Percentiles rank a stretch among this genome's conserved stretches.
Evolutionary conservation across 2,113 vertebrate species (phyloP).

Genomic region (Telmatochromis brachygnathus): DNA sequence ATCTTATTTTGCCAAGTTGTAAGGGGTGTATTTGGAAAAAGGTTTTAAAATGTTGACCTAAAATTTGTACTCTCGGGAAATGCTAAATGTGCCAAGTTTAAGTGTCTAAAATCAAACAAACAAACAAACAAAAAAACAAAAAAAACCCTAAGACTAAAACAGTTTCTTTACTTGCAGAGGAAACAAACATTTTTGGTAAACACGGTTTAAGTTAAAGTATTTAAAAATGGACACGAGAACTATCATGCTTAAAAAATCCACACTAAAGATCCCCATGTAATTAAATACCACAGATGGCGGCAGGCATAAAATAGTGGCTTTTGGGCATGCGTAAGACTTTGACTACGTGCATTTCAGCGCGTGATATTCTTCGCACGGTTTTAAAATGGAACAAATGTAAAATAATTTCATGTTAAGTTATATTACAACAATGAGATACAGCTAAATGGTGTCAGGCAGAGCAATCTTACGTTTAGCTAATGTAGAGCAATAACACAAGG

Average conservation of each 20-base stretch:
- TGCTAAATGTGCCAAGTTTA: neutral
- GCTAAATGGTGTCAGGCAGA: neutral
- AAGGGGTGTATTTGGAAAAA: neutral
- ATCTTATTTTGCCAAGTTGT: neutral
- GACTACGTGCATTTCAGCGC: neutral
- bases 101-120: neutral
- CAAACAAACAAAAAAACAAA: neutral
- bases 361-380: neutral
- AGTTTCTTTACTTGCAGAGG: neutral
- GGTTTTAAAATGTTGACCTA: neutral
- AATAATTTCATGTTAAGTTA: neutral
- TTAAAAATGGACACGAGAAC: neutral
- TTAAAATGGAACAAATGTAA: neutral
- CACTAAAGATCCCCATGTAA: neutral
- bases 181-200: neutral
- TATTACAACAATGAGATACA: neutral
- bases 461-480: neutral
- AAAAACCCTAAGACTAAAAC: neutral
- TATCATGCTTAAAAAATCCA: neutral
- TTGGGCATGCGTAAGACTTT: neutral
- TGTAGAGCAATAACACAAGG: neutral
- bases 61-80: neutral
- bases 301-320: neutral
- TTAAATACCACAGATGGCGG: neutral
- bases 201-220: neutral